Conservation (phyloP, 2,888 invertebrate genomes). For the Drosophila borborema region DNA sequence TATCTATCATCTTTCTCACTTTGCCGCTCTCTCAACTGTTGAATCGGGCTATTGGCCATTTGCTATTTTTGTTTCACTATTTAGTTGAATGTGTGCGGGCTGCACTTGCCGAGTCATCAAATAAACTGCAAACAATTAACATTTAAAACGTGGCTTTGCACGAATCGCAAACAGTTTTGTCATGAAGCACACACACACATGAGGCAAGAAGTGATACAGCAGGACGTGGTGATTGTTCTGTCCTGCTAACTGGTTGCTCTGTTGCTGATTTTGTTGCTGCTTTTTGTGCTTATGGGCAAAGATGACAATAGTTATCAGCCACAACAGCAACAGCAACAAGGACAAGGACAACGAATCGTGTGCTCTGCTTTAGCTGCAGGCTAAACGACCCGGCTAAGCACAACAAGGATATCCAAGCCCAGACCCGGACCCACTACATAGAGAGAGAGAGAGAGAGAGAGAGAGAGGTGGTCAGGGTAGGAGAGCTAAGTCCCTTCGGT, state of each 20-base stretch:
- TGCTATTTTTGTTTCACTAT: not conserved
- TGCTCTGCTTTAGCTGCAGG: conserved; percentile 16
- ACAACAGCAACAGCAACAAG: conserved; percentile 10
- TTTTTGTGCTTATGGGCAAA: conserved; percentile 29
- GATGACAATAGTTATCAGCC: conserved; percentile 33
- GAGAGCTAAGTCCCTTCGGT: not conserved
- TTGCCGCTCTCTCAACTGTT: not conserved
- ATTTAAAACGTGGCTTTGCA: conserved; percentile 59
- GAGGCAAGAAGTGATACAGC: conserved; percentile 57
- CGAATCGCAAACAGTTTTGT: conserved; percentile 15
- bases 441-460: not conserved
- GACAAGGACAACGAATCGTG: conserved; percentile 23
- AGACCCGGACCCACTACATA: not conserved
- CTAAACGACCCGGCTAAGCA: conserved; percentile 43
- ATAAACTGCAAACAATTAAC: conserved; percentile 61
- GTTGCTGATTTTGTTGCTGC: conserved; percentile 1
- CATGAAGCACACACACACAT: conserved; percentile 9
- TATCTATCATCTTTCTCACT: not conserved
- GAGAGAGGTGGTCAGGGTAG: no score
- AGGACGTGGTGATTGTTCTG: conserved; percentile 15
- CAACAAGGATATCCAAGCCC: conserved; percentile 4
- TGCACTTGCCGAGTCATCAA: conserved; percentile 30
- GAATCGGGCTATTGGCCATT: not conserved
- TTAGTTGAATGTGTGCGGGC: not conserved
- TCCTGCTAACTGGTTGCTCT: conserved; percentile 5